Evolutionary conservation across 2,888 invertebrate species (phyloP), one percentile per base, ranked within the genome.

Genomic region (Dryocosmus kuriphilus): DNA sequence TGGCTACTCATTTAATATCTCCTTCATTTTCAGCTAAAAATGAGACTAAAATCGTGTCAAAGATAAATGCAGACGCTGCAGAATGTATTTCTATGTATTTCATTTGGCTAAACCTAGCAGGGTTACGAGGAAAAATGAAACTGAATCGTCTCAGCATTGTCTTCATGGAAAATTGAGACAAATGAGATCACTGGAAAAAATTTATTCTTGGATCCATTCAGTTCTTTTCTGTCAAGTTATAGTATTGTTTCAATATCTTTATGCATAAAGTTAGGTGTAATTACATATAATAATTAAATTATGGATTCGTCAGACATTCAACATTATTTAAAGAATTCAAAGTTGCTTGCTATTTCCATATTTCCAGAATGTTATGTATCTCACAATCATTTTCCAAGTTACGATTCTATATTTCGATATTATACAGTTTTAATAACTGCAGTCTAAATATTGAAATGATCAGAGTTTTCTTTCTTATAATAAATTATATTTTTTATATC

Each of bases 51-150:
- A 14, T 57, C 57, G 5, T 57, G n/a, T 57, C 57, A 24, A 57
- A 57, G 24, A 57, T 11, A 57, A 57, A 57, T 11, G 24, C 57
- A 57, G 14, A 57, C 57, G 24, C 11, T 57, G 57, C 57, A 57
- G 24, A 57, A 57, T 57, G 24, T 57, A 14, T 24, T 57, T 14
- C 57, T 57, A 24, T 24, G n/a, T 41, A 41, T 14, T 57, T 57
- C 24, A 11, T 57, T 57, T 57, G 22, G 57, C 22, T 24, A 24
- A 24, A 24, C 22, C n/a, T 24, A 24, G 57, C 57, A 57, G 57
- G 24, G 9, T 57, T 57, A 57, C 57, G 11, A 24, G 57, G 57
- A 57, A 57, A 24, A 57, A 57, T 57, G 57, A 57, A 57, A 57
- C 57, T 24, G 22, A 57, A 24, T 57, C 24, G 24, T 22, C 57